These are phyloP conservation scores for Drosophila ambigua DNA, from an alignment of 1,140 invertebrate genomes.

Conservation along the genomic window DNA sequence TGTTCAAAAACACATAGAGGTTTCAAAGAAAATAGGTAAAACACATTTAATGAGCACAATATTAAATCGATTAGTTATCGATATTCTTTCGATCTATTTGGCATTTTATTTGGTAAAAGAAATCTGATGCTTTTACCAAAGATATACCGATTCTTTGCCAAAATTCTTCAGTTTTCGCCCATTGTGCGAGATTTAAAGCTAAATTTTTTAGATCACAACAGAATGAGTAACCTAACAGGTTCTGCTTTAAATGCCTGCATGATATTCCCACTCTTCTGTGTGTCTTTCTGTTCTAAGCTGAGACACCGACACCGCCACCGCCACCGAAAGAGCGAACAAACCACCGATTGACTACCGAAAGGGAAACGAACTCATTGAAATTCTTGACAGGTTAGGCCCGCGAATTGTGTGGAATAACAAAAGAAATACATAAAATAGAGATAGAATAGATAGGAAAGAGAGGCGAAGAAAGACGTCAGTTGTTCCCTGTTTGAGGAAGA, in stretches of 20 bases:
- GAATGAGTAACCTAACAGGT: slow-evolving; percentile 66
- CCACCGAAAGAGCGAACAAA: slow-evolving; percentile 2
- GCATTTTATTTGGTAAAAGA: too few relatives aligned
- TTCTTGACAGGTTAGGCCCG: slow-evolving; percentile 66
- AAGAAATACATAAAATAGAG: slow-evolving; percentile 50
- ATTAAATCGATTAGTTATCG: too few relatives aligned
- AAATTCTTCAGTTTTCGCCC: not conserved
- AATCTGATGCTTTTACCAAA: too few relatives aligned
- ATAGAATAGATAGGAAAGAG: slow-evolving; percentile 7
- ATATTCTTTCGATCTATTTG: not conserved
- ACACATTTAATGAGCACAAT: too few relatives aligned
- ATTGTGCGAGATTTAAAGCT: slow-evolving; percentile 4
- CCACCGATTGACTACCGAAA: slow-evolving; percentile 65
- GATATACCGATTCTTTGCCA: not conserved
- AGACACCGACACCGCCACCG: slow-evolving; percentile 8
- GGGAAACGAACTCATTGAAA: slow-evolving; percentile 82
- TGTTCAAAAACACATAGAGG: too few relatives aligned
- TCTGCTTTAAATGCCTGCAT: slow-evolving; percentile 32
- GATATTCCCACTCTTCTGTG: slow-evolving; percentile 16
- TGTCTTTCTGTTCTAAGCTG: slow-evolving; percentile 34
- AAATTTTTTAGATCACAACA: slow-evolving; percentile 18
- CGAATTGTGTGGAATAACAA: slow-evolving; percentile 72
- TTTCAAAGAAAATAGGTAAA: too few relatives aligned
- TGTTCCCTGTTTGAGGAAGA: slow-evolving; percentile 19
- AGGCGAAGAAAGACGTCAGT: slow-evolving; percentile 7